phyloP scores from a whole-genome alignment of 2,113 vertebrate species.

The Anser brachyrhynchus region DNA sequence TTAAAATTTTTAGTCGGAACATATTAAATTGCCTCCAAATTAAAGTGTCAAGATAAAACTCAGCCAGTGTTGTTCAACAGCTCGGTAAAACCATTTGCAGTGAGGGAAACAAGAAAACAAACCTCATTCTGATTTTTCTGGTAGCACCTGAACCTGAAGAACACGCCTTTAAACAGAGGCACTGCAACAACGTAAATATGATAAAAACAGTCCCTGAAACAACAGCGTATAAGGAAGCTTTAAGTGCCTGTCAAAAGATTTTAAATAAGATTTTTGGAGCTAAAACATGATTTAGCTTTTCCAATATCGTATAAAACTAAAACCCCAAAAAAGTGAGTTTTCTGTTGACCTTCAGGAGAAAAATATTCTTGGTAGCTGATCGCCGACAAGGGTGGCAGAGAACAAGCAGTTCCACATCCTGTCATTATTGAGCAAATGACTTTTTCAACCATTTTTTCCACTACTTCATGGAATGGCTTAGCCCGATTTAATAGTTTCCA shows the following conservation, averaged over 20 bases:
- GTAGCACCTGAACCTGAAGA: background rate
- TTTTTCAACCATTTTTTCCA: background rate
- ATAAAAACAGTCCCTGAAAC: background rate
- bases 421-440: background rate
- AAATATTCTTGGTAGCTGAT: background rate
- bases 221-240: background rate
- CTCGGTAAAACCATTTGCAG: background rate
- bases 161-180: background rate
- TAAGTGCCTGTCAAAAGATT: background rate
- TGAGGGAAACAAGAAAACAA: constrained; percentile 3
- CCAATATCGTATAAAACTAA: background rate
- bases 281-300: background rate
- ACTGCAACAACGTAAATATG: background rate
- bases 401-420: background rate
- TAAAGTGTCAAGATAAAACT: constrained; percentile 31
- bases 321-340: background rate
- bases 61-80: background rate
- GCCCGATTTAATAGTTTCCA: background rate
- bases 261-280: background rate
- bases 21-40: constrained; percentile 30
- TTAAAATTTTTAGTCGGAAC: background rate
- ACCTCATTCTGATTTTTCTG: background rate
- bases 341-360: background rate
- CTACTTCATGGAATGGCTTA: background rate
- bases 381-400: background rate